These are phyloP conservation scores for Rhincodon typus DNA, from an alignment of 2,797 vertebrate genomes.

Conservation along the genomic window DNA sequence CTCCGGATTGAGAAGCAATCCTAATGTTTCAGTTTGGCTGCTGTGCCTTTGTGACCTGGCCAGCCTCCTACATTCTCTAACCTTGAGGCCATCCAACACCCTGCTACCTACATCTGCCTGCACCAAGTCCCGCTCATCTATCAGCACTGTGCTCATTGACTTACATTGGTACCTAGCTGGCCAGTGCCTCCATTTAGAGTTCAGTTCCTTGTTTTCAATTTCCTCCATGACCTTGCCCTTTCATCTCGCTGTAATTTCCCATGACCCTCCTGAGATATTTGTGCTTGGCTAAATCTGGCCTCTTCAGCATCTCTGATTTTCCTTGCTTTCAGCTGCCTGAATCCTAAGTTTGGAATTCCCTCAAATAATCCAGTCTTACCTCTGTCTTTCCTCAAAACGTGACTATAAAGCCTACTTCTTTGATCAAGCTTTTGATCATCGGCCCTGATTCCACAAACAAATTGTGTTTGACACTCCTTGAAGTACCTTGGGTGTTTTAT, in stretches of 20 bases:
- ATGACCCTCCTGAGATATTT: neutral
- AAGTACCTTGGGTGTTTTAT: neutral
- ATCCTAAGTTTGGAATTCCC: too few relatives aligned
- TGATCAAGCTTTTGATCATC: neutral
- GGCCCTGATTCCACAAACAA: neutral
- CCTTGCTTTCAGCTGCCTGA: too few relatives aligned
- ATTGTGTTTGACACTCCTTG: neutral
- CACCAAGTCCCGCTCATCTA: neutral
- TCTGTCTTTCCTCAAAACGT: neutral
- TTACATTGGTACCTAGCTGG: neutral
- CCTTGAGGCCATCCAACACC: neutral
- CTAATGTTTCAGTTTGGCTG: neutral
- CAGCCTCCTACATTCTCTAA: neutral
- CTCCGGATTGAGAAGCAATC: neutral
- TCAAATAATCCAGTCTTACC: neutral
- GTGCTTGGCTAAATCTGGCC: neutral
- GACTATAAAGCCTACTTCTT: neutral
- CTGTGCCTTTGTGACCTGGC: neutral
- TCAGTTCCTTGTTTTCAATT: neutral
- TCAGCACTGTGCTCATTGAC: neutral
- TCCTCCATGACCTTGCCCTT: neutral
- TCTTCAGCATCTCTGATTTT: neutral
- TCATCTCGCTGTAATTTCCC: neutral
- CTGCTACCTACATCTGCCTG: neutral
- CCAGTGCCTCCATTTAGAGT: neutral